A percentile compares a stretch with the other conserved stretches of the same genome.
Evolutionary conservation across 2,888 invertebrate genomes (phyloP).

Genomic region (Apodemia mormo): DNA sequence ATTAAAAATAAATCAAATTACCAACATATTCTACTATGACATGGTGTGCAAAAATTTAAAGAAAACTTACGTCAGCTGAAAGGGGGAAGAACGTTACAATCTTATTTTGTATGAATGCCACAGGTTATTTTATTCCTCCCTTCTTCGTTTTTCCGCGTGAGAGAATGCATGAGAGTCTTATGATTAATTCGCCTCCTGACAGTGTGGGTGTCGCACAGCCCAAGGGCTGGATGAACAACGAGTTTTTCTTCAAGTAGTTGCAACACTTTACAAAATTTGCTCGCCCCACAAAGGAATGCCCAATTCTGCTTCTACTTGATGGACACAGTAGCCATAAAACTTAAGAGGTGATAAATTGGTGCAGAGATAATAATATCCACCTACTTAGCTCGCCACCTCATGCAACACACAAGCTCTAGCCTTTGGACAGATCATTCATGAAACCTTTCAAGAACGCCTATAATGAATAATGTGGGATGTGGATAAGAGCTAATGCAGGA

Average conservation of each 20-base stretch:
- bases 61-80: constrained; percentile 38
- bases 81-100: constrained; percentile 37
- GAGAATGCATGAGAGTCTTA: constrained; percentile 37
- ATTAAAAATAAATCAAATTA: too few relatives aligned
- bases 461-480: constrained; percentile 17
- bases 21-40: too few relatives aligned
- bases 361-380: constrained; percentile 30
- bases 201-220: constrained; percentile 37
- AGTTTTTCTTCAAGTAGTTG: constrained; percentile 32
- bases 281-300: constrained; percentile 26
- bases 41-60: neutral
- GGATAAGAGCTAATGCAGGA: constrained; percentile 34
- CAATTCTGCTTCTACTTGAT: constrained; percentile 35
- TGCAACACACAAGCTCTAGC: constrained; percentile 40
- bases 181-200: constrained; percentile 37
- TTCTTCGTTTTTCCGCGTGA: constrained; percentile 39
- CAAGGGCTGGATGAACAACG: constrained; percentile 40
- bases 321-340: constrained; percentile 1
- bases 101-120: constrained; percentile 35
- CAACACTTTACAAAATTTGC: constrained; percentile 26
- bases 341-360: constrained; percentile 35
- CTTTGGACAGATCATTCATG: constrained; percentile 40
- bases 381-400: constrained; percentile 39
- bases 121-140: constrained; percentile 37
- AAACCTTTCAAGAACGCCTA: constrained; percentile 38